phyloP scores from a whole-genome alignment of 2,888 invertebrate genomes.

The Caenorhabditis wallacei region DNA sequence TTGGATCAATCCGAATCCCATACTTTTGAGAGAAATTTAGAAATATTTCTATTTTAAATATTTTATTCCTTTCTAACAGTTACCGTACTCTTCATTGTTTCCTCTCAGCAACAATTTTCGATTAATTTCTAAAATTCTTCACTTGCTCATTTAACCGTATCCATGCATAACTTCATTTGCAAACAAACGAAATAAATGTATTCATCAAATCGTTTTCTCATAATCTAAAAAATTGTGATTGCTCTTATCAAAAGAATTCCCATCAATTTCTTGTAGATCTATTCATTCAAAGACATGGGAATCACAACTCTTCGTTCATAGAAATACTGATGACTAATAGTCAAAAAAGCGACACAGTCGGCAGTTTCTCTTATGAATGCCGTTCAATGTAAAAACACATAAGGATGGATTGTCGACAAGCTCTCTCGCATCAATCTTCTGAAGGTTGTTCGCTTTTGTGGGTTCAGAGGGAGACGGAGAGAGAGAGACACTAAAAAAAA shows the following conservation, averaged over 20 bases:
- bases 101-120: not conserved
- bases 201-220: conserved; percentile 39
- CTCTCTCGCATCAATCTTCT: conserved; percentile 56
- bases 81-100: not conserved
- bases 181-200: conserved; percentile 10
- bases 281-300: conserved; percentile 36
- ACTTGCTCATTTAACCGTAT: conserved; percentile 8
- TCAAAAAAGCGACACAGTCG: conserved; percentile 5
- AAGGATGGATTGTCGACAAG: conserved; percentile 53
- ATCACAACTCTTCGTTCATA: conserved; percentile 15
- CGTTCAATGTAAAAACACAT: conserved; percentile 46
- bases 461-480: conserved; percentile 13
- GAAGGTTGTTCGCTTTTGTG: conserved; percentile 48
- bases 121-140: conserved; percentile 6
- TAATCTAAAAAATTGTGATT: conserved; percentile 33
- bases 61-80: too few species aligned
- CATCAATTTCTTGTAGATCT: conserved; percentile 19
- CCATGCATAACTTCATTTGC: too few species aligned
- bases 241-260: conserved; percentile 37
- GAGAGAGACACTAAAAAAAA: too few species aligned
- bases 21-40: too few species aligned
- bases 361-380: conserved; percentile 32
- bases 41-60: too few species aligned
- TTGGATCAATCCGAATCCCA: too few species aligned
- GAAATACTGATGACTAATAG: conserved; percentile 47